Conservation (phyloP, 2,888 invertebrate species). For the Drosophila paranaensis region DNA sequence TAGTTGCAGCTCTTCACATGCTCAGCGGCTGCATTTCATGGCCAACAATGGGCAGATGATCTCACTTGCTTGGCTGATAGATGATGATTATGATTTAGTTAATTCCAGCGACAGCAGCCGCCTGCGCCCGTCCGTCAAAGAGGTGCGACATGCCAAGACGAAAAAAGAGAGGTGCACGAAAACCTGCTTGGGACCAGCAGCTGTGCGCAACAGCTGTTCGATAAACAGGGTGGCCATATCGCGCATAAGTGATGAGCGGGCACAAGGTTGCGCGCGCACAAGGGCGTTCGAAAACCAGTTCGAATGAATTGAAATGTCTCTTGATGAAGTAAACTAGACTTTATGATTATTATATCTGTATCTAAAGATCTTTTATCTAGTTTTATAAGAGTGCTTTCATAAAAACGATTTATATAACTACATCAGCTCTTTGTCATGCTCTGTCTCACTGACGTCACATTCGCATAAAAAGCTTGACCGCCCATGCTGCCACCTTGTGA, state of each 20-base stretch:
- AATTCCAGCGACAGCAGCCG: slow-evolving; percentile 50
- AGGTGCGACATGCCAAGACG: slow-evolving; percentile 34
- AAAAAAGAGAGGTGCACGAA: slow-evolving; percentile 18
- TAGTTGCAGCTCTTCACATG: slow-evolving; percentile 37
- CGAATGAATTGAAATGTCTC: too few relatives aligned
- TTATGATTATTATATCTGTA: neutral
- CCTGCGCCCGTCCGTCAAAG: slow-evolving; percentile 42
- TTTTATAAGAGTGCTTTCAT: too few relatives aligned
- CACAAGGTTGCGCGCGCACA: slow-evolving; percentile 3
- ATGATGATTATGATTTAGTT: slow-evolving; percentile 77
- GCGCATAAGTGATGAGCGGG: neutral
- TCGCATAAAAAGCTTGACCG: too few relatives aligned
- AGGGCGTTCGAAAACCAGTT: neutral
- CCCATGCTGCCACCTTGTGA: slow-evolving; percentile 22
- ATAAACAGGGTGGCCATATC: slow-evolving; percentile 21
- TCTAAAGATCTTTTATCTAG: neutral
- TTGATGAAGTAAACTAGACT: too few relatives aligned
- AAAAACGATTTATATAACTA: too few relatives aligned
- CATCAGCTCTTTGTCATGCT: too few relatives aligned
- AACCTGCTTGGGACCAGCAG: slow-evolving; percentile 49
- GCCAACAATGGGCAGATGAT: slow-evolving; percentile 71
- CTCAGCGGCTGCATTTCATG: slow-evolving; percentile 66
- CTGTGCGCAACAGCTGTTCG: slow-evolving; percentile 47
- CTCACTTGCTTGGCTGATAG: slow-evolving; percentile 58
- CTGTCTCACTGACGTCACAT: slow-evolving; percentile 38